Base-by-base conservation (phyloP, 2,113 vertebrate species). In the Crotalus horridus region DNA sequence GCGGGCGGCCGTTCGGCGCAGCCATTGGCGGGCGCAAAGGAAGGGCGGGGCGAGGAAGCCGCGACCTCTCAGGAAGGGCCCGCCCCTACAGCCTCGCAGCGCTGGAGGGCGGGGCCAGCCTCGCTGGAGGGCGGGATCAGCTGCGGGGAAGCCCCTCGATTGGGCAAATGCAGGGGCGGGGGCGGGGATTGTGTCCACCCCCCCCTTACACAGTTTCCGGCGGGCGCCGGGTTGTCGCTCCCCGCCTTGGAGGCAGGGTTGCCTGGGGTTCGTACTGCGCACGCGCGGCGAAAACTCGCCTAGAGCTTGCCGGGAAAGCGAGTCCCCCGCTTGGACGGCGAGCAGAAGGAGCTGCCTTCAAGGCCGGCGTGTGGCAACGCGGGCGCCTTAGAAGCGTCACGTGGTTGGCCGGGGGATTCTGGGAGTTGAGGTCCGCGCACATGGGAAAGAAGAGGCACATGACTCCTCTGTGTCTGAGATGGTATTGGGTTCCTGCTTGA, bases 341-440 rank as follows among this genome's bases (percentile, higher is more conserved):
- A 13, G n/a, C 64, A 33, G 29, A 15, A 5, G 64, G 5, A n/a
- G n/a, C 4, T 12, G 3, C 64, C 61, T 64, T 0, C 61, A n/a
- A 64, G n/a, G 64, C 17, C n/a, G 29, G 64, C 4, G 64, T 17
- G 17, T 64, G 10, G 26, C 10, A 64, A 64, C 1, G 58, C 2
- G 10, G 23, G 0, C 2, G 2, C 56, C 7, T 8, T 0, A 10
- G 0, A 10, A 1, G 61, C 1, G 11, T 13, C 61, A n/a, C 61
- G 26, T 64, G 26, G 29, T 29, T n/a, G 26, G 0, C 61, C 13
- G 3, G 4, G 6, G 61, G 3, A 5, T n/a, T 64, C 61, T 64
- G 61, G 61, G 61, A 64, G 61, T n/a, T 64, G 61, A 64, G 29
- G 61, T 64, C 29, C 61, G 29, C 1, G 26, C 61, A n/a, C 61